Percentiles rank a stretch among this genome's conserved stretches.
Conservation (phyloP, 2,888 invertebrate species). For the Deroplatys truncata region DNA sequence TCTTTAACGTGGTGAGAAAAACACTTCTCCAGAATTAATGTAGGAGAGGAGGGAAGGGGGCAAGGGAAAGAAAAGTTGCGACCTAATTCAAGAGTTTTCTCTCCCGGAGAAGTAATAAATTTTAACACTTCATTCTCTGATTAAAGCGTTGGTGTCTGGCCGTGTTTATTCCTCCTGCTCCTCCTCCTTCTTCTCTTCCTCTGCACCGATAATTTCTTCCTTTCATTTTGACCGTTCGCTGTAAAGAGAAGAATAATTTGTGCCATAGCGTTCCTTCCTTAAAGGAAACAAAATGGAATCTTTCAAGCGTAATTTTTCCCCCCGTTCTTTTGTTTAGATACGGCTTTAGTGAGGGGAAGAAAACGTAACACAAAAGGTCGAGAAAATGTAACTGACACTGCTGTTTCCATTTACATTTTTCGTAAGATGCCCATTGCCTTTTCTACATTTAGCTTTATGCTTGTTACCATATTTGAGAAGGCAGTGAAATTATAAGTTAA, state of each 20-base stretch:
- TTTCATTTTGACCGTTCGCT: not conserved
- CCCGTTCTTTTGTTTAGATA: not conserved
- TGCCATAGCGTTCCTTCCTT: not conserved
- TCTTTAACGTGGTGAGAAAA: not conserved
- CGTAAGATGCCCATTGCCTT: too few relatives aligned
- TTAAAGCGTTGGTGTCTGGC: slow-evolving; percentile 12
- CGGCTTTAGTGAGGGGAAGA: not conserved
- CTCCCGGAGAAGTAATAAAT: slow-evolving; percentile 13
- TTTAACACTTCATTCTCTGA: slow-evolving; percentile 23
- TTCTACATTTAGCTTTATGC: too few relatives aligned
- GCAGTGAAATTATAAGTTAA: too few relatives aligned
- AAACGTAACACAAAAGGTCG: not conserved
- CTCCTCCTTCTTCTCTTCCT: not conserved
- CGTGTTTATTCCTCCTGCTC: not conserved
- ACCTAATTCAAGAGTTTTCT: slow-evolving; percentile 11
- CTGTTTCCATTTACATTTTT: not conserved
- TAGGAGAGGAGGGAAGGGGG: not conserved
- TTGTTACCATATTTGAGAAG: too few relatives aligned
- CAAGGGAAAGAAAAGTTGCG: slow-evolving; percentile 5
- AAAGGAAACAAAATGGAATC: not conserved
- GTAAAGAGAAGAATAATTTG: not conserved
- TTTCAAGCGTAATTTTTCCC: not conserved
- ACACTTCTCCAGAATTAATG: not conserved
- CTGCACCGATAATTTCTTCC: not conserved
- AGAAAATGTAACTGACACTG: not conserved